These are phyloP conservation scores for Parotia lawesii DNA, from an alignment of 2,113 vertebrate species.

Conservation along the genomic window DNA sequence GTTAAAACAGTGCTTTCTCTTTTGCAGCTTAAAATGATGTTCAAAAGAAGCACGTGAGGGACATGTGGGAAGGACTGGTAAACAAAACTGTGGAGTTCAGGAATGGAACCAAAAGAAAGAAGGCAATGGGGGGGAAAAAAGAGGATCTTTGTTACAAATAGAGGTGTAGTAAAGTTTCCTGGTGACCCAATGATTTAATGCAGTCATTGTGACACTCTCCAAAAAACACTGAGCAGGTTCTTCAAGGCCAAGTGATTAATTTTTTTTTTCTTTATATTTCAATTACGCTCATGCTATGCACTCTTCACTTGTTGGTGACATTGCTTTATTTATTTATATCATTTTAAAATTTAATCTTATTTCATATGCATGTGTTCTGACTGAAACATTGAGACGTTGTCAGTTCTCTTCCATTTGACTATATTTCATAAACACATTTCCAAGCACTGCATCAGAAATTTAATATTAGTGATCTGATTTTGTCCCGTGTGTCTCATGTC, in stretches of 20 bases:
- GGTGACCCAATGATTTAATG: not conserved
- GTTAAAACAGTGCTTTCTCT: not conserved
- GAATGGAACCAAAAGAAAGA: not conserved
- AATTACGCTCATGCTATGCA: not conserved
- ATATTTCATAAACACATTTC: not conserved
- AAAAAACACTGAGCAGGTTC: not conserved
- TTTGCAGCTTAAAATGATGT: not conserved
- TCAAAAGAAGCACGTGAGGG: not conserved
- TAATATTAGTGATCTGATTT: not conserved
- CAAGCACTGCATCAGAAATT: not conserved
- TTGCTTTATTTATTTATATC: not conserved
- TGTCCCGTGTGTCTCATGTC: not conserved
- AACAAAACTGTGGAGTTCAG: not conserved
- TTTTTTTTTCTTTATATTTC: not conserved
- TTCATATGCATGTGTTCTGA: not conserved
- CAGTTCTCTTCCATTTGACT: not conserved
- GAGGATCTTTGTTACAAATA: not conserved
- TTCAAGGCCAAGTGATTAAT: not conserved
- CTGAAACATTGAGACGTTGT: not conserved
- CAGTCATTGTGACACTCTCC: not conserved
- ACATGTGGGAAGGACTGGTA: not conserved
- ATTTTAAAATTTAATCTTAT: not conserved
- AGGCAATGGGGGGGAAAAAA: not conserved
- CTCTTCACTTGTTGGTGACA: not conserved
- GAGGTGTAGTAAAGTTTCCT: not conserved